Percentiles rank a stretch among this genome's conserved stretches.
These are phyloP conservation scores for Hirtodrosophila cameraria DNA, from an alignment of 2,888 invertebrate genomes.

Conservation along the genomic window DNA sequence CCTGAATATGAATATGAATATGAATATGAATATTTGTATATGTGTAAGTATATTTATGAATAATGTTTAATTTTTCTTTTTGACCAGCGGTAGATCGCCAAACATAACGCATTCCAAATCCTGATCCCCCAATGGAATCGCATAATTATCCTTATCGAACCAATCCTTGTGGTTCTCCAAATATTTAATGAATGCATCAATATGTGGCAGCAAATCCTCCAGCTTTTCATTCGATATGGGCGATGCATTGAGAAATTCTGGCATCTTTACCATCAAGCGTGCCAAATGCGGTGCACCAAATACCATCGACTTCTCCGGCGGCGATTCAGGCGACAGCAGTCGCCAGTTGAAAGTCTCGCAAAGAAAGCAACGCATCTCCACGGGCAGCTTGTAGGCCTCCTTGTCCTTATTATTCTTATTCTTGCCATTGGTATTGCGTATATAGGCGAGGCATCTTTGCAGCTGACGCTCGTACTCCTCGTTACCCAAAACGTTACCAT, in stretches of 20 bases:
- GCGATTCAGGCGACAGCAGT: conserved; percentile 89
- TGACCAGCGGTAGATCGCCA: too few relatives aligned
- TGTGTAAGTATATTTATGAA: too few relatives aligned
- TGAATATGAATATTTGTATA: too few relatives aligned
- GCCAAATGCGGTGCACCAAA: conserved; percentile 95
- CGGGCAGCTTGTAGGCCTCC: conserved; percentile 57
- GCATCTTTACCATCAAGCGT: conserved; percentile 93
- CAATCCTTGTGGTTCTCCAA: conserved; percentile 92
- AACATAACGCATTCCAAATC: too few relatives aligned
- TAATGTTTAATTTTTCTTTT: background rate
- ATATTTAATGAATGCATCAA: conserved; percentile 93
- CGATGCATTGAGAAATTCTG: conserved; percentile 91
- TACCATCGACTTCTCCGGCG: conserved; percentile 90
- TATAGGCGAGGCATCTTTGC: conserved; percentile 56
- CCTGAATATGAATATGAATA: too few relatives aligned
- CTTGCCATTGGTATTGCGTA: conserved; percentile 44
- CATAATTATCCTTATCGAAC: conserved; percentile 91
- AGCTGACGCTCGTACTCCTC: conserved; percentile 50
- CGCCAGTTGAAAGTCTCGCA: conserved; percentile 86
- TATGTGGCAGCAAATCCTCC: conserved; percentile 89
- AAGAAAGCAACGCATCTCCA: conserved; percentile 61
- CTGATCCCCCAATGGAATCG: too few relatives aligned
- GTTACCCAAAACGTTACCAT: conserved; percentile 36
- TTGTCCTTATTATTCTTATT: conserved; percentile 37
- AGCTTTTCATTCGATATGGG: conserved; percentile 91